Evolutionary conservation across 2,797 vertebrate genomes (phyloP), one percentile per base, ranked within the genome.

Genomic region (Mormyrops boulengeri): DNA sequence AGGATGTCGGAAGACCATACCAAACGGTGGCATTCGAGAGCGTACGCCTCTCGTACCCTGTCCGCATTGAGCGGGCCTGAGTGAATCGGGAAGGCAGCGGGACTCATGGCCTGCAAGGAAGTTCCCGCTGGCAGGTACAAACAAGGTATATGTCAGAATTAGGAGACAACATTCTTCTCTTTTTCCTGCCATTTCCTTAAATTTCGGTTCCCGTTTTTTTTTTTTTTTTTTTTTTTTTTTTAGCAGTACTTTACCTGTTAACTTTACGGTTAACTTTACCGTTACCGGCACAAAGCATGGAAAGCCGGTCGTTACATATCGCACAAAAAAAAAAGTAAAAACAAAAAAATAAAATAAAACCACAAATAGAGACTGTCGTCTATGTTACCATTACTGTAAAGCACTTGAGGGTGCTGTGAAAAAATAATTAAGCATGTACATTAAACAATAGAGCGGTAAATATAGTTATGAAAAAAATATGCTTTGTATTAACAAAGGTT

Each of bases 1-100:
- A 99, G 98, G 98, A 99, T 99, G 98, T 99, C 98, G 98, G 97
- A 99, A 99, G 98, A 99, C 98, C 98, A 99, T 99, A 99, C 98
- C 98, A 99, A 99, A 99, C 96, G 98, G 98, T 98, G 98, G 99
- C 98, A 98, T 99, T 99, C 98, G 98, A 99, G 98, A 99, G 99
- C 97, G 98, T 98, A 99, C 97, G 98, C 98, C 97, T 98, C 99
- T 99, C 98, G 97, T 99, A 99, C 99, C 98, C 98, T 97, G 98
- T 99, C 98, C 98, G 98, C 98, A 99, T 98, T 99, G 98, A 99
- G 98, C 98, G 98, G 98, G 98, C 98, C 97, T 99, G 98, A 98
- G 98, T 99, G 97, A 98, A 99, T 98, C 98, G 98, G 97, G 98
- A 97, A 97, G 98, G 99, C 98, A 98, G 98, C 96, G 96, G 96